Evolutionary conservation across 2,888 invertebrate genomes (phyloP).

Genomic region (Kuschelorhynchus macadamiae): DNA sequence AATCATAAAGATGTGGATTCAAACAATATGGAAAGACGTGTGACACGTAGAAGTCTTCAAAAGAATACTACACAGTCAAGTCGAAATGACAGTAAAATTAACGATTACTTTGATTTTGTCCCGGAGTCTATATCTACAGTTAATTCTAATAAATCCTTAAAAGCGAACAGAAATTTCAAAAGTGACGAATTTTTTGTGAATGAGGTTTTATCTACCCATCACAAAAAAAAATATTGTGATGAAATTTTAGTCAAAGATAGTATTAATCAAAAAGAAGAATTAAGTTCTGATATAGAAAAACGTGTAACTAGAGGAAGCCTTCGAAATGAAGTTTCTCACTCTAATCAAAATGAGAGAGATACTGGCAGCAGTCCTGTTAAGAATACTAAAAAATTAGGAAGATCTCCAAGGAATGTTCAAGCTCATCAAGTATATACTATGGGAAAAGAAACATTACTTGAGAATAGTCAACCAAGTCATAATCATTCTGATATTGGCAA

Average conservation of each 20-base stretch:
- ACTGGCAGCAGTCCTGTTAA: not conserved
- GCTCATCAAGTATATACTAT: not conserved
- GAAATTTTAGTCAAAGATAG: too few species aligned
- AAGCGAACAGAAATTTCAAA: not conserved
- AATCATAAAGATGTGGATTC: not conserved
- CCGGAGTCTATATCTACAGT: too few species aligned
- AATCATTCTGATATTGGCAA: not conserved
- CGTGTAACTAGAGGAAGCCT: not conserved
- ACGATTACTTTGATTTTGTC: not conserved
- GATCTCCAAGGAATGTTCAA: not conserved
- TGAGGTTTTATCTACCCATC: not conserved
- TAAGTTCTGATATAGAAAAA: not conserved
- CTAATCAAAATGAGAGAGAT: slow-evolving; percentile 16
- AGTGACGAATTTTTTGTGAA: not conserved
- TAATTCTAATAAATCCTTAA: too few species aligned
- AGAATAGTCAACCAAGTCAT: slow-evolving; percentile 1
- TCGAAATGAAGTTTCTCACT: not conserved
- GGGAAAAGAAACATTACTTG: not conserved
- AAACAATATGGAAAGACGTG: slow-evolving; percentile 1
- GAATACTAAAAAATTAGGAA: not conserved
- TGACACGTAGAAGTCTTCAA: not conserved
- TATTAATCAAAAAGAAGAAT: not conserved
- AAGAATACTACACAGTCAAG: not conserved
- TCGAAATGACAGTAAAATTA: slow-evolving; percentile 11
- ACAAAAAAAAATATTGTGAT: not conserved